Conservation (phyloP, 1,140 invertebrate species). For the Polypedilum pembai region DNA sequence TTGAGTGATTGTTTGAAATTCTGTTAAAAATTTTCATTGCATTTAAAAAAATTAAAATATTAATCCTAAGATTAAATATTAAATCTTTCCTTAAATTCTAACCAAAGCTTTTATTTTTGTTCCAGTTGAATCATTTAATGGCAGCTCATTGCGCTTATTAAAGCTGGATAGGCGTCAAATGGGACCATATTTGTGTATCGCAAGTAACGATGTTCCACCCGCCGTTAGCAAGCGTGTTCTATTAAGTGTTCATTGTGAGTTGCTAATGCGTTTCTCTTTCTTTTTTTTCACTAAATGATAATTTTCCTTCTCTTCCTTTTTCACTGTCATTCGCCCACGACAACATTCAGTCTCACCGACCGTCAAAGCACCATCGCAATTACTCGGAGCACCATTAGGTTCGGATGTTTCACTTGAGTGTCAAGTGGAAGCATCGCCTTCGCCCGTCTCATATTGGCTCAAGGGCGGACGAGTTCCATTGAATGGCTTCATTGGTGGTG, state of each 20-base stretch:
- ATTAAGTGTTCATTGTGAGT: constrained; percentile 83
- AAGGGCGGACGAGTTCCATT: constrained; percentile 54
- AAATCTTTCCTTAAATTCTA: no score
- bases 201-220: constrained; percentile 80
- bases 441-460: constrained; percentile 77
- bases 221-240: constrained; percentile 80
- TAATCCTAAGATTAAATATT: no score
- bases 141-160: constrained; percentile 62
- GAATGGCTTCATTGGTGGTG: constrained; percentile 32
- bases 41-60: no score
- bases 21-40: no score
- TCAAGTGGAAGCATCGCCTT: constrained; percentile 74
- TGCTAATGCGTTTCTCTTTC: constrained; percentile 30
- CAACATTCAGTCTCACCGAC: constrained; percentile 62
- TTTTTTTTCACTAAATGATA: neutral
- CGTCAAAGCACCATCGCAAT: constrained; percentile 73
- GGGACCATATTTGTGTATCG: constrained; percentile 81
- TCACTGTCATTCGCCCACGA: constrained; percentile 28
- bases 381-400: constrained; percentile 69
- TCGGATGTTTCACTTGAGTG: constrained; percentile 74
- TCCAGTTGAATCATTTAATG: constrained; percentile 64
- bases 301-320: constrained; percentile 27
- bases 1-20: no score
- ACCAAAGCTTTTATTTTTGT: no score
- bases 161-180: constrained; percentile 73